phyloP scores from a whole-genome alignment of 2,797 vertebrate genomes.

The Otus scops region DNA sequence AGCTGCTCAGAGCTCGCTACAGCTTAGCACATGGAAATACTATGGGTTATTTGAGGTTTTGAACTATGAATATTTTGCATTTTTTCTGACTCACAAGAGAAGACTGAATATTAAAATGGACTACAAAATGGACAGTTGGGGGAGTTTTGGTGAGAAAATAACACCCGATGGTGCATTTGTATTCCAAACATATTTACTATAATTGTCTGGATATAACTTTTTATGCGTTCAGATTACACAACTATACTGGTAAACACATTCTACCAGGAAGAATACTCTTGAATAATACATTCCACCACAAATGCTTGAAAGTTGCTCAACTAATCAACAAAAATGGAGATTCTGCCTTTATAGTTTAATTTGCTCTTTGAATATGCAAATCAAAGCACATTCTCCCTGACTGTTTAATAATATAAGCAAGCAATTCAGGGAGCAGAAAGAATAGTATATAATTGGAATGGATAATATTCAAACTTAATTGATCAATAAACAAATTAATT shows the following conservation, averaged over 20 bases:
- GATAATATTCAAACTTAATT: neutral
- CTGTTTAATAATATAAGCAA: neutral
- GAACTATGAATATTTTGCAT: neutral
- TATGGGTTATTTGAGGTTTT: neutral
- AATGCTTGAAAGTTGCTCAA: neutral
- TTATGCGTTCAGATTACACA: neutral
- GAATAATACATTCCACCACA: neutral
- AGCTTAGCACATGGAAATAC: neutral
- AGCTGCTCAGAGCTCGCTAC: neutral
- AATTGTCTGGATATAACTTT: neutral
- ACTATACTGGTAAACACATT: neutral
- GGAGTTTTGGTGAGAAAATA: neutral
- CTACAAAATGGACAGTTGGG: neutral
- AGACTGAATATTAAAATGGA: neutral
- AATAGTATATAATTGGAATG: neutral
- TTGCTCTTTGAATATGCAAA: neutral
- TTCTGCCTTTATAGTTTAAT: neutral
- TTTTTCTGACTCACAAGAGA: conserved; percentile 5
- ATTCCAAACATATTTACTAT: neutral
- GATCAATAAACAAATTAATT: neutral
- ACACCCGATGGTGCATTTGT: neutral
- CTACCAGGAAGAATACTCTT: neutral
- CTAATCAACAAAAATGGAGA: neutral
- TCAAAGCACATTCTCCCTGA: neutral
- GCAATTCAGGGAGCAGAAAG: neutral